Evolutionary conservation across 1,140 invertebrate genomes (phyloP).

Genomic region (Whitmania pigra): DNA sequence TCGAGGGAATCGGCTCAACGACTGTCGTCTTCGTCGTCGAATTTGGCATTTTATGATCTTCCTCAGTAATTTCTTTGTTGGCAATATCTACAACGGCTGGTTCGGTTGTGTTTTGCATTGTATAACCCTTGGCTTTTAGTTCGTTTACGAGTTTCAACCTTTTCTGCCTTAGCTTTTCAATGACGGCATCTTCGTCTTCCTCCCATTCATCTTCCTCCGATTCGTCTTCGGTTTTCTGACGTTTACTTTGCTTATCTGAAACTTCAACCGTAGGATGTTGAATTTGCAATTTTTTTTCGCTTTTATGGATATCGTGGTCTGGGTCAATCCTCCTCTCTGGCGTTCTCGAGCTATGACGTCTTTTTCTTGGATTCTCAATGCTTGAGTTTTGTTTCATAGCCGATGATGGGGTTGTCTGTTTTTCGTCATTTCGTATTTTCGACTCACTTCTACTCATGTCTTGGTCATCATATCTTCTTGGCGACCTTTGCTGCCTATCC

Average conservation of each 20-base stretch:
- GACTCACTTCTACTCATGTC: neutral
- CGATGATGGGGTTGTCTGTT: too few relatives aligned
- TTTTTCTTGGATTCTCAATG: too few relatives aligned
- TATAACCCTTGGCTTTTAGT: conserved; percentile 17
- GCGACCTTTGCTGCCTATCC: neutral
- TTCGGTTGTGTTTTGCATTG: neutral
- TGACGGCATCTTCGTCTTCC: conserved; percentile 84
- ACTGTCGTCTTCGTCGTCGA: too few relatives aligned
- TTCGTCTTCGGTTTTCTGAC: conserved; percentile 24
- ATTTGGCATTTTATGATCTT: too few relatives aligned
- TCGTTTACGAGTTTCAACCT: conserved; percentile 61
- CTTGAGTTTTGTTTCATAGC: too few relatives aligned
- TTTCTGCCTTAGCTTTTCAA: conserved; percentile 73
- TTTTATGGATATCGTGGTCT: too few relatives aligned
- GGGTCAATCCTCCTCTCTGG: too few relatives aligned
- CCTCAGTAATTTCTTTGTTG: too few relatives aligned
- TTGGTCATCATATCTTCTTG: neutral
- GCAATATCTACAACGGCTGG: too few relatives aligned
- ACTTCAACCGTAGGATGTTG: neutral
- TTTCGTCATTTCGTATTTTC: neutral
- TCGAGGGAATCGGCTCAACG: too few relatives aligned
- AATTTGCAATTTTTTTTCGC: too few relatives aligned
- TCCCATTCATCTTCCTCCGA: conserved; percentile 75
- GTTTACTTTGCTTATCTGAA: neutral
- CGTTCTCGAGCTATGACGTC: too few relatives aligned